These are phyloP conservation scores for Drosophila maculinotata DNA, from an alignment of 2,888 invertebrate species.

Conservation along the genomic window DNA sequence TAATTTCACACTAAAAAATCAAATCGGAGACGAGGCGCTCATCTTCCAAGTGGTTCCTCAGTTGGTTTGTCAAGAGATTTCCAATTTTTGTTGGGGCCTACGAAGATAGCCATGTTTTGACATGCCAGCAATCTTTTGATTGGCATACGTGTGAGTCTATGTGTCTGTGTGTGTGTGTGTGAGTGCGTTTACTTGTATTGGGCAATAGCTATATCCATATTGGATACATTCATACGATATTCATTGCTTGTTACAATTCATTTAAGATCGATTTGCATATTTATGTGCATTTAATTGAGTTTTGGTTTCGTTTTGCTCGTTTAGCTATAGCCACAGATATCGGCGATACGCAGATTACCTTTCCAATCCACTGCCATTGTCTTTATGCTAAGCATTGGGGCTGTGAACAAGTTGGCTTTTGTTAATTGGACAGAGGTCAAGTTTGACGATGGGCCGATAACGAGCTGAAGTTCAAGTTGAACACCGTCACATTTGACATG, in stretches of 20 bases:
- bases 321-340: conserved; percentile 31
- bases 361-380: conserved; percentile 40
- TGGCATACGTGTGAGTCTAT: conserved; percentile 60
- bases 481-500: conserved; percentile 45
- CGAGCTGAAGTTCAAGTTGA: conserved; percentile 62
- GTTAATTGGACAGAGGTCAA: conserved; percentile 71
- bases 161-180: conserved; percentile 9
- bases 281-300: conserved; percentile 78
- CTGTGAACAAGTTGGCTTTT: conserved; percentile 28
- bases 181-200: too few relatives aligned
- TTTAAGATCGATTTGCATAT: conserved; percentile 74
- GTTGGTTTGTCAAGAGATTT: conserved; percentile 31
- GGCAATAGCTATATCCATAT: conserved; percentile 42
- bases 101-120: conserved; percentile 63
- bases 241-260: conserved; percentile 78
- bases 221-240: conserved; percentile 45
- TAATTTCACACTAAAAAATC: conserved; percentile 76
- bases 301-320: conserved; percentile 56
- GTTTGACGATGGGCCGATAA: conserved; percentile 49
- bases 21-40: conserved; percentile 38
- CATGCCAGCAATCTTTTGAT: conserved; percentile 70
- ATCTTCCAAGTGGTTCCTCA: conserved; percentile 19
- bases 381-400: conserved; percentile 38
- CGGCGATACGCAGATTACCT: conserved; percentile 39
- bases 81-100: conserved; percentile 40